phyloP scores from a whole-genome alignment of 2,797 vertebrate genomes.

The Loriculus beryllinus region DNA sequence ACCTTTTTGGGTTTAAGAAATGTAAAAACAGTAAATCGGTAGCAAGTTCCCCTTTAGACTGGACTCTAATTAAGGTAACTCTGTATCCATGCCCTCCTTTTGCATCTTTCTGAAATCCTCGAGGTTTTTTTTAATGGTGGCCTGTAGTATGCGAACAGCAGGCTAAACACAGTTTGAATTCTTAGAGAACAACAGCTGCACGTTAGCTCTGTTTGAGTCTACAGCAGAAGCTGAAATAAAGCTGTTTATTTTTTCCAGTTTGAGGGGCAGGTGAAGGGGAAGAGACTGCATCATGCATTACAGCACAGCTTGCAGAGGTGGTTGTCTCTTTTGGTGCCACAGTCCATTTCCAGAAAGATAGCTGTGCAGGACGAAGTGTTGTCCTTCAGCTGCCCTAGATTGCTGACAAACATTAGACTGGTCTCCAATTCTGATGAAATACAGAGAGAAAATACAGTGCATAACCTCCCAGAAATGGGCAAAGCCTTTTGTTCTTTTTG shows the following conservation, averaged over 20 bases:
- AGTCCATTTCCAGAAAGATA: slow-evolving; percentile 6
- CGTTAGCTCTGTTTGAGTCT: slow-evolving; percentile 2
- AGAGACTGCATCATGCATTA: neutral
- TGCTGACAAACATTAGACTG: slow-evolving; percentile 9
- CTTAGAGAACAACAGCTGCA: slow-evolving; percentile 36
- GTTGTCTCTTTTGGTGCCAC: neutral
- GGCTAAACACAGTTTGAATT: slow-evolving; percentile 30
- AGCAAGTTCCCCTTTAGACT: neutral
- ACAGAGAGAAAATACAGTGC: neutral
- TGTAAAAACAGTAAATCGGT: neutral
- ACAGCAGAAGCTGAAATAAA: slow-evolving; percentile 31
- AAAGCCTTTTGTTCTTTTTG: neutral
- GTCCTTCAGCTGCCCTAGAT: neutral
- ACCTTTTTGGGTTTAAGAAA: neutral
- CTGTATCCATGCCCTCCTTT: neutral
- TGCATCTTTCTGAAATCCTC: neutral
- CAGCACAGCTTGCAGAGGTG: neutral
- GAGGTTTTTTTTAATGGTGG: neutral
- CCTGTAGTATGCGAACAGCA: neutral
- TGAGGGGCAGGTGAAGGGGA: neutral
- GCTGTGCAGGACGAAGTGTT: slow-evolving; percentile 4
- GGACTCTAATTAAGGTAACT: neutral
- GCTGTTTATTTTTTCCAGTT: slow-evolving; percentile 45
- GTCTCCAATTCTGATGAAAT: neutral
- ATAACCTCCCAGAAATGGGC: neutral